These are phyloP conservation scores for Apaloderma vittatum DNA, from an alignment of 2,113 vertebrate genomes.

Conservation along the genomic window DNA sequence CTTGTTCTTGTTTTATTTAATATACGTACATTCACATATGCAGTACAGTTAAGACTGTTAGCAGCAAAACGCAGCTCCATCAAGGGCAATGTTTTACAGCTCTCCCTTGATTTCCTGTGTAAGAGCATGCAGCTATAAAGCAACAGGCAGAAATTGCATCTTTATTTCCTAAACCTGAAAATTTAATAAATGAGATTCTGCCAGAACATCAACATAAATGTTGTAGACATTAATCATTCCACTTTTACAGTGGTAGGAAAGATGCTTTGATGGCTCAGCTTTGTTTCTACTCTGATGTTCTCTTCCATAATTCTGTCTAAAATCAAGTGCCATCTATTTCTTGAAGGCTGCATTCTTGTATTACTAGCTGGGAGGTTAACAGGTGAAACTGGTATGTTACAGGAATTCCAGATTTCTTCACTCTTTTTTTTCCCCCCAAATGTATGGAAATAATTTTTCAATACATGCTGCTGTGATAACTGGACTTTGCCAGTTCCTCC, in stretches of 20 bases:
- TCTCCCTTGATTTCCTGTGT: constrained; percentile 60
- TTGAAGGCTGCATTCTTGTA: background rate
- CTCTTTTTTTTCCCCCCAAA: background rate
- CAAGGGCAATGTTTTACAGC: constrained; percentile 44
- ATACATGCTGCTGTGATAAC: background rate
- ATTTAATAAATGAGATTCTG: constrained; percentile 15
- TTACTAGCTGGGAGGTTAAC: constrained; percentile 16
- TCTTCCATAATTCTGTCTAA: constrained; percentile 5
- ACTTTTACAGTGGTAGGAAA: constrained; percentile 35
- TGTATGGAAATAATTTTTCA: constrained; percentile 45
- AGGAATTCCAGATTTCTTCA: constrained; percentile 15
- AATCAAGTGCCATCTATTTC: background rate
- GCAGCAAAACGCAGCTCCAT: background rate
- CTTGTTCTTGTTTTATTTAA: constrained; percentile 73
- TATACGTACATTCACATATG: background rate
- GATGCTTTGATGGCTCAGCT: background rate
- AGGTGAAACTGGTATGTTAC: constrained; percentile 5
- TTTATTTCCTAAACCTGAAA: constrained; percentile 54
- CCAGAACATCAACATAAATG: background rate
- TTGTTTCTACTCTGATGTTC: background rate
- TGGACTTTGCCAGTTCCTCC: background rate
- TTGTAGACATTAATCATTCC: background rate
- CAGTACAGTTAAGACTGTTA: constrained; percentile 9
- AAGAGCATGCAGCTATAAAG: constrained; percentile 35
- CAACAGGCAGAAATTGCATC: background rate